Conservation (phyloP, 2,797 vertebrate genomes). For the Dicrostonyx torquatus region DNA sequence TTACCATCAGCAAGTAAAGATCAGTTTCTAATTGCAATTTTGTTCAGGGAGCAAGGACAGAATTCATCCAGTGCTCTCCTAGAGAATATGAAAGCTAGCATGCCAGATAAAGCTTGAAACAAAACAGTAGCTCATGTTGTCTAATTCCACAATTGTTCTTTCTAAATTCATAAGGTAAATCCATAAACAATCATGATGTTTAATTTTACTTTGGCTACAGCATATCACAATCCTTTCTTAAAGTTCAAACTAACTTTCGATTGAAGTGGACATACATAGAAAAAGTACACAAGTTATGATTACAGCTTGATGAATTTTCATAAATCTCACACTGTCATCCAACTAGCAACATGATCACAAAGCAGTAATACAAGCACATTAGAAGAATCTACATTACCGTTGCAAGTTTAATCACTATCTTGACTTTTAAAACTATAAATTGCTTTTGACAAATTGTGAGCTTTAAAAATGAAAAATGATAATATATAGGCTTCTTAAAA, state of each 20-base stretch:
- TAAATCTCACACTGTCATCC: background rate
- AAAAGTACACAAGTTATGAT: background rate
- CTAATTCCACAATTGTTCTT: slow-evolving; percentile 39
- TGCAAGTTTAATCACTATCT: background rate
- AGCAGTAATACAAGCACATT: background rate
- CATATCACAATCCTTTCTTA: background rate
- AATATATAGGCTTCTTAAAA: background rate
- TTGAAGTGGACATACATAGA: background rate
- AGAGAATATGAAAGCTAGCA: background rate
- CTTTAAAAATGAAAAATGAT: slow-evolving; percentile 25
- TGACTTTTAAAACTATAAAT: slow-evolving; percentile 26
- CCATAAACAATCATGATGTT: background rate
- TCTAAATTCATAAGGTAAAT: background rate
- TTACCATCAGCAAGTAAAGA: background rate
- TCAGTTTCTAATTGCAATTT: slow-evolving; percentile 30
- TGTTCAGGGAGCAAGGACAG: slow-evolving; percentile 33
- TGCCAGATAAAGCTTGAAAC: background rate
- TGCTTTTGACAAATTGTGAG: background rate
- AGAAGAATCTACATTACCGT: background rate
- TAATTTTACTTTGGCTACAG: background rate
- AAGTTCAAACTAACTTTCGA: background rate
- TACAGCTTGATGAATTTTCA: slow-evolving; percentile 11
- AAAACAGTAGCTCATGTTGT: background rate
- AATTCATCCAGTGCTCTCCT: background rate
- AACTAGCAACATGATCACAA: background rate